Conservation (phyloP, 2,888 invertebrate species). For the Ceratothoa steindachneri region DNA sequence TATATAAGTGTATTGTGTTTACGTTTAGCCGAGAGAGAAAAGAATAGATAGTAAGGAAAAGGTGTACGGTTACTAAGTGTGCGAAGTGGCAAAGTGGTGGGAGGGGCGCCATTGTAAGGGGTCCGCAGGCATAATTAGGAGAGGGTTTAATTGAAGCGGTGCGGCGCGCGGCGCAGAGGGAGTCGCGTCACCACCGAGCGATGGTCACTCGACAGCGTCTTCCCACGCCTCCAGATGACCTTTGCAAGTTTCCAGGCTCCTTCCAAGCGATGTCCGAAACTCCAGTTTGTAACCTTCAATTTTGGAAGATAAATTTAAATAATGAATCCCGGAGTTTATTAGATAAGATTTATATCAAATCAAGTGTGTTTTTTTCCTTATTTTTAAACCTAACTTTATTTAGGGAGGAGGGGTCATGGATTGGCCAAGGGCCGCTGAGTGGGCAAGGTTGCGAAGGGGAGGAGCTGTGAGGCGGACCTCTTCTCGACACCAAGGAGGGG, state of each 20-base stretch:
- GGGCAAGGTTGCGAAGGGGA: too few relatives aligned
- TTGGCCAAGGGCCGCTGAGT: too few relatives aligned
- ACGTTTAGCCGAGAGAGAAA: not conserved
- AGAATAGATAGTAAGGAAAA: not conserved
- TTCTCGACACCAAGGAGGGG: too few relatives aligned
- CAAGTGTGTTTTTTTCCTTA: too few relatives aligned
- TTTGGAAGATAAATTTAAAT: conserved; percentile 6
- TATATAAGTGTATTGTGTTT: not conserved
- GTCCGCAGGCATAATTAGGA: not conserved
- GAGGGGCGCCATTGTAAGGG: not conserved
- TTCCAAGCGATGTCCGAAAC: not conserved
- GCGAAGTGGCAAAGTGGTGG: too few relatives aligned
- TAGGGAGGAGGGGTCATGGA: too few relatives aligned
- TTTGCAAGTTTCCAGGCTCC: not conserved
- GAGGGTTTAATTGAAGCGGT: not conserved
- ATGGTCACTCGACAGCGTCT: not conserved
- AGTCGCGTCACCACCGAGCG: not conserved
- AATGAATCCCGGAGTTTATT: not conserved
- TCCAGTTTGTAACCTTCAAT: not conserved
- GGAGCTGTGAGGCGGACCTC: too few relatives aligned
- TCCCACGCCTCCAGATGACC: conserved; percentile 1
- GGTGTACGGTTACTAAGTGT: too few relatives aligned
- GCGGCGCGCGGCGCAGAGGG: not conserved
- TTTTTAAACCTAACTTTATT: too few relatives aligned
- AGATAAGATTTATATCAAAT: conserved; percentile 7